phyloP scores from a whole-genome alignment of 2,888 invertebrate genomes.

The Chloromyia formosa region DNA sequence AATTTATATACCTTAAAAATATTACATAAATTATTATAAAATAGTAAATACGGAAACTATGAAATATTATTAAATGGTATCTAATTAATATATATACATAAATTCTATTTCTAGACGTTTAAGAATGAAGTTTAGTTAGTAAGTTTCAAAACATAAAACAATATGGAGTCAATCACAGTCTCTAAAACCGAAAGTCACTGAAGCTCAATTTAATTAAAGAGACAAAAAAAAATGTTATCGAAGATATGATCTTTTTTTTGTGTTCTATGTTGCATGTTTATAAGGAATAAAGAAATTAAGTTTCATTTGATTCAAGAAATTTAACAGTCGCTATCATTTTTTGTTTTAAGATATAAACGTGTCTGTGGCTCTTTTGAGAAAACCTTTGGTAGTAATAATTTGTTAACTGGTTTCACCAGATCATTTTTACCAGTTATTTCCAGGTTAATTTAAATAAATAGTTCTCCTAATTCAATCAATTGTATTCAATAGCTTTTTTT shows the following conservation, averaged over 20 bases:
- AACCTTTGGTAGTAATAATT: too few relatives aligned
- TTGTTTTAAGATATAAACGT: too few relatives aligned
- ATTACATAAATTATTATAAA: conserved; percentile 24
- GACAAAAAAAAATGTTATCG: neutral
- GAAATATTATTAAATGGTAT: conserved; percentile 19
- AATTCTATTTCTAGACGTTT: conserved; percentile 5
- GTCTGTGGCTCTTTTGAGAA: too few relatives aligned
- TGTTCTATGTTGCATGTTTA: neutral
- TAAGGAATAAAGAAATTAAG: neutral
- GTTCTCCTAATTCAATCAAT: too few relatives aligned
- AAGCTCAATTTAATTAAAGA: neutral
- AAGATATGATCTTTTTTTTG: neutral
- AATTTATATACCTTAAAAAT: conserved; percentile 56
- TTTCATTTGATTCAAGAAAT: neutral
- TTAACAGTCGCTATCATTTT: too few relatives aligned
- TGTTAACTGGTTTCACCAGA: too few relatives aligned
- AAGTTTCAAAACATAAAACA: neutral
- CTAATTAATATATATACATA: conserved; percentile 6
- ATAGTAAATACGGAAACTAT: conserved; percentile 17
- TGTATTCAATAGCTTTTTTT: too few relatives aligned
- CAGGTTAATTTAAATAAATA: too few relatives aligned
- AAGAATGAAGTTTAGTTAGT: conserved; percentile 23
- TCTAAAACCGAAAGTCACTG: neutral
- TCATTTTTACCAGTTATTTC: too few relatives aligned
- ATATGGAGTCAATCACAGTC: neutral